phyloP scores from a whole-genome alignment of 2,797 vertebrate genomes.

The Myiotriccus ornatus region DNA sequence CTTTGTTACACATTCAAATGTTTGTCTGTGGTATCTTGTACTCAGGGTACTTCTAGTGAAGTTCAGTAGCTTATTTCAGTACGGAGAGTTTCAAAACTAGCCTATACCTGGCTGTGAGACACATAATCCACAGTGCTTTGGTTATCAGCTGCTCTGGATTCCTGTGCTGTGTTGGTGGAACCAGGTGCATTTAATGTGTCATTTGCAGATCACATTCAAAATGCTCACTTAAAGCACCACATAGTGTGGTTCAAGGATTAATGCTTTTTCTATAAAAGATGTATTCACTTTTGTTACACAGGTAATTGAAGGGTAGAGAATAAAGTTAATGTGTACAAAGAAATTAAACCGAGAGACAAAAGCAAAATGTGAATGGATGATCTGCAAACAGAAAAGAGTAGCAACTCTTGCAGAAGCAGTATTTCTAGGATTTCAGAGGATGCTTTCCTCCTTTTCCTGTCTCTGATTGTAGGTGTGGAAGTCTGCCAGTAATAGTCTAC shows the following conservation, averaged over 20 bases:
- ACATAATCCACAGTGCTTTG: not conserved
- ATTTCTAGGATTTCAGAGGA: not conserved
- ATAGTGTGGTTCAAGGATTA: not conserved
- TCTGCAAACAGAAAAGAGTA: not conserved
- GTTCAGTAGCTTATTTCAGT: not conserved
- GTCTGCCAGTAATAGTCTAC: not conserved
- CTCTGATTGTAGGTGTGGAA: not conserved
- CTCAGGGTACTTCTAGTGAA: not conserved
- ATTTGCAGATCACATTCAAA: not conserved
- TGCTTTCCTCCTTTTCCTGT: not conserved
- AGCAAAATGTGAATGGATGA: not conserved
- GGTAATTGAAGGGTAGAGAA: not conserved
- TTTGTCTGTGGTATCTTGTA: not conserved
- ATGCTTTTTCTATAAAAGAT: not conserved
- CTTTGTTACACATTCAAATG: not conserved
- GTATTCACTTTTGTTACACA: not conserved
- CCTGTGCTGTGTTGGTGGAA: not conserved
- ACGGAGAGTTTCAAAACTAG: not conserved
- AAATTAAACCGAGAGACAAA: not conserved
- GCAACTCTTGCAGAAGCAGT: not conserved
- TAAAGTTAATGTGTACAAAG: not conserved
- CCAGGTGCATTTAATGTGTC: rapidly evolving
- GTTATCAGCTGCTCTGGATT: not conserved
- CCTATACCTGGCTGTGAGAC: not conserved
- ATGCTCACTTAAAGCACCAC: not conserved